These are phyloP conservation scores for Hoplodrina blanda DNA, from an alignment of 2,888 invertebrate genomes.

Conservation along the genomic window DNA sequence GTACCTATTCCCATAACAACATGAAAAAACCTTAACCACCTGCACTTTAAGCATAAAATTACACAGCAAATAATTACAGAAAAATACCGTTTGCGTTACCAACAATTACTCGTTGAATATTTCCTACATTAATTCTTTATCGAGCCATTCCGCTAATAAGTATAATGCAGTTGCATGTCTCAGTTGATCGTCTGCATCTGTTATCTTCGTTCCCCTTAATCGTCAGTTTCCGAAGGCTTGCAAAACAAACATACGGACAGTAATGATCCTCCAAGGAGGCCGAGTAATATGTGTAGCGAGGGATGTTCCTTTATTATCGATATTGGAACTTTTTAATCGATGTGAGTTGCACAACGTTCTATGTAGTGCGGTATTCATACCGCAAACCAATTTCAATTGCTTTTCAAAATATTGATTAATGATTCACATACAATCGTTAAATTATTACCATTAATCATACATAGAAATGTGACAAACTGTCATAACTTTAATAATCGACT, in stretches of 20 bases:
- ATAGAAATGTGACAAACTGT: not conserved
- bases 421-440: not conserved
- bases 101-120: conserved; percentile 53
- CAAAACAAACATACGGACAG: conserved; percentile 81
- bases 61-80: conserved; percentile 37
- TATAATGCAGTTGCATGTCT: conserved; percentile 65
- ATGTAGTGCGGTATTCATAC: not conserved
- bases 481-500: not conserved
- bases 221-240: conserved; percentile 77
- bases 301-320: conserved; percentile 32
- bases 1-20: conserved; percentile 4
- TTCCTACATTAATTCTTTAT: conserved; percentile 64
- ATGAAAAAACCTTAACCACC: conserved; percentile 21
- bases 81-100: conserved; percentile 47
- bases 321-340: conserved; percentile 14
- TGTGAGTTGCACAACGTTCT: not conserved
- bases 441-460: not conserved
- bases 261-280: conserved; percentile 74
- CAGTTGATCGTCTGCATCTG: conserved; percentile 66
- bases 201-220: conserved; percentile 75
- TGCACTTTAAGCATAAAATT: conserved; percentile 44
- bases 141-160: conserved; percentile 67
- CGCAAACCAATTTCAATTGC: not conserved
- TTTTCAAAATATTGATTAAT: conserved; percentile 1
- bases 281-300: conserved; percentile 65